Base-by-base conservation (phyloP, 2,888 invertebrate species). In the Agonopterix subpropinquella region DNA sequence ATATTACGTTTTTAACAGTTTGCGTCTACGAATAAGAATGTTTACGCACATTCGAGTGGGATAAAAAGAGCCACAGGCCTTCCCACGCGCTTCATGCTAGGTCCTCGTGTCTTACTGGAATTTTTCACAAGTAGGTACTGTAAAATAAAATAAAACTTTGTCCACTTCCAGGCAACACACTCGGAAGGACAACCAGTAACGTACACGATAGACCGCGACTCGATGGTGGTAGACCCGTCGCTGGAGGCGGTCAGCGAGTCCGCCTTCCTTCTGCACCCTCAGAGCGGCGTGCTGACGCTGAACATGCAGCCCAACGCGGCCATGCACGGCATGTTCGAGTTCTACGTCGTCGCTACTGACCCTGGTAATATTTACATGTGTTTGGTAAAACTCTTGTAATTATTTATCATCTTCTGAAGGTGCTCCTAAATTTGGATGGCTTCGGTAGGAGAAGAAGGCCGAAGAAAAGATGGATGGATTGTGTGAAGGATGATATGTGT, bases 271-370 rank as follows among this genome's bases (percentile, higher is more conserved):
- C 58, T 91, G 18, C 56, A 90, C 60, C 41, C 58, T 0, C 52
- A 57, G 5, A 79, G 79, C 0, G 92, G 92, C 5, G 72, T 79
- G 11, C 66, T 92, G 11, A 69, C 61, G 0, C 73, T 91, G 15
- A 86, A 83, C 59, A 90, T 91, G 47, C 77, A 81, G 54, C 89
- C 90, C 2, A 80, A 84, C 1, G 69, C 73, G 7, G 76, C 79
- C 47, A 92, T 92, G 91, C 81, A 81, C 28, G 93, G 93, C 51
- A 90, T 89, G 80, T 91, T 92, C 62, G 81, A 82, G 57, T 92
- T 92, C 56, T 57, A 84, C 39, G 82, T 91, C 8, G 56, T 71
- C 1, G 92, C 91, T 5, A 70, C 70, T 3, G 93, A 92, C 61
- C 59, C 80, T 51, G 79, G 90, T 90, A 70, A 61, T 55, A 39